phyloP scores from a whole-genome alignment of 2,888 invertebrate genomes.

The Ophion slaviceki region DNA sequence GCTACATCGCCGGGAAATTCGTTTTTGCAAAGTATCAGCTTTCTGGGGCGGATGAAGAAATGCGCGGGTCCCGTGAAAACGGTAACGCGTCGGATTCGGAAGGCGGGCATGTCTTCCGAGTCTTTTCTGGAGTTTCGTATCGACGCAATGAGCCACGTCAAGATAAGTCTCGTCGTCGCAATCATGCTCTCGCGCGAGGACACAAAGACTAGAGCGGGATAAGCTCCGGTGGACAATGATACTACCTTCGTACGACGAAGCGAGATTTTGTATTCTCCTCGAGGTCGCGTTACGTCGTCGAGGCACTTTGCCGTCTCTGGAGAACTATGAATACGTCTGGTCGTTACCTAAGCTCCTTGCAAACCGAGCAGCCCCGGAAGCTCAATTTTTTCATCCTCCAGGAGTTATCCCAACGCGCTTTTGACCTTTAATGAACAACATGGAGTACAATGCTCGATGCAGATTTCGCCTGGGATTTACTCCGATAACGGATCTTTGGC shows the following conservation, averaged over 20 bases:
- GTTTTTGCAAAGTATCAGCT: conserved; percentile 6
- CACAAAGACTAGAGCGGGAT: conserved; percentile 63
- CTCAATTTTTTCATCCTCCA: neutral
- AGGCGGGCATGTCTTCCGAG: conserved; percentile 31
- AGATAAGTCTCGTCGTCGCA: conserved; percentile 61
- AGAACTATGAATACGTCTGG: conserved; percentile 3
- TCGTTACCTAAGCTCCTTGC: neutral
- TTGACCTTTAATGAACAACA: neutral
- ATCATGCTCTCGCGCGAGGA: conserved; percentile 60
- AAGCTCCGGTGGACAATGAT: conserved; percentile 62
- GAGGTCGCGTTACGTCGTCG: neutral
- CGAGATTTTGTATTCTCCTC: conserved; percentile 7
- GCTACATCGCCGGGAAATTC: conserved; percentile 6
- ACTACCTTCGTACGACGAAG: neutral
- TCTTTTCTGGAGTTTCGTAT: conserved; percentile 32
- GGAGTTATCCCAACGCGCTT: neutral
- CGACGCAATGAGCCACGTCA: conserved; percentile 62
- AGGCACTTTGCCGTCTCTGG: conserved; percentile 2
- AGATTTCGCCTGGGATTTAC: no score
- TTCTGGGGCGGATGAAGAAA: conserved; percentile 1
- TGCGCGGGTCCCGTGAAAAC: neutral
- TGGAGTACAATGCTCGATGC: neutral
- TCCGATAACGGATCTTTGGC: no score
- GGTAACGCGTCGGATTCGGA: conserved; percentile 48
- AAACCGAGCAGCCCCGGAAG: neutral